Conservation (phyloP, 2,113 vertebrate species). For the Pachycephala philippinensis region DNA sequence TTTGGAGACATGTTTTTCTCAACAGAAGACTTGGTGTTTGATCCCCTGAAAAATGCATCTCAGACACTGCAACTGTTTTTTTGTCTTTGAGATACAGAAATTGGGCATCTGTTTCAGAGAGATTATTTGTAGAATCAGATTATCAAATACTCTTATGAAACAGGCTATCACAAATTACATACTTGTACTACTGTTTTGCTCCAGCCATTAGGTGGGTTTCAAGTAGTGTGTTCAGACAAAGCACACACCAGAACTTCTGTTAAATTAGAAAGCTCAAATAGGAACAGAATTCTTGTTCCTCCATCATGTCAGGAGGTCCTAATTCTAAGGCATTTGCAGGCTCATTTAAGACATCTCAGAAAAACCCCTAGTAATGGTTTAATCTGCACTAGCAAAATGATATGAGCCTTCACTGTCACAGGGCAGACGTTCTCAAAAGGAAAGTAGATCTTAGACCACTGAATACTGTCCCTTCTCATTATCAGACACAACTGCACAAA, state of each 20-base stretch:
- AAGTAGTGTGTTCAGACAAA: background rate
- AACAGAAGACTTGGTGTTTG: background rate
- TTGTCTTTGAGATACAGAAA: background rate
- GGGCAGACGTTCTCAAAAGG: background rate
- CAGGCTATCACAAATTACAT: background rate
- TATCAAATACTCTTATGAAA: background rate
- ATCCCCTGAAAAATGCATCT: background rate
- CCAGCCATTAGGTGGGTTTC: background rate
- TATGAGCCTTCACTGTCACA: background rate
- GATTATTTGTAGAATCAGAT: background rate
- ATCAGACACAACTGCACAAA: background rate
- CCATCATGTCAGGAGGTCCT: background rate
- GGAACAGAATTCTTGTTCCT: background rate
- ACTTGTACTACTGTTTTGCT: background rate
- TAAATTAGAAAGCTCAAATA: background rate
- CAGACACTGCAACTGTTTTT: background rate
- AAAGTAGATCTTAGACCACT: background rate
- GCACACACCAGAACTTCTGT: background rate
- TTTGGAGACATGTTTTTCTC: background rate
- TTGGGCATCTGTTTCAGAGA: background rate
- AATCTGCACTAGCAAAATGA: background rate
- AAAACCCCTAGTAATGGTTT: background rate
- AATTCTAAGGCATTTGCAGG: background rate
- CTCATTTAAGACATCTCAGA: background rate
- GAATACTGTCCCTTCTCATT: background rate